Base-by-base conservation (phyloP, 2,113 vertebrate species). In the Gyps fulvus region DNA sequence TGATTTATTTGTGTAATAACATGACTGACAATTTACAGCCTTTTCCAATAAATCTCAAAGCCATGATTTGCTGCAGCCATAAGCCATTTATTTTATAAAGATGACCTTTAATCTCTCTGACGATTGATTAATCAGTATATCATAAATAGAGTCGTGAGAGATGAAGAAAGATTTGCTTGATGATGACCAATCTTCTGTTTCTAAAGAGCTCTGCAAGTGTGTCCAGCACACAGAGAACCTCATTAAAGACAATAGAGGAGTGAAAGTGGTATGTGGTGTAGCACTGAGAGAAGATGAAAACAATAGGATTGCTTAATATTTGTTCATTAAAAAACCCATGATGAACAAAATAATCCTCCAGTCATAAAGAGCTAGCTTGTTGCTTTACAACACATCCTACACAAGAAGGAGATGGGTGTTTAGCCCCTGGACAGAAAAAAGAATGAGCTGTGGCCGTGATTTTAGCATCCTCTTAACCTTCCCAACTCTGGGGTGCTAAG, bases 1-100 rank as follows among this genome's bases (percentile, higher is more conserved):
- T 97, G 98, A 98, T 98, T 98, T 98, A 98, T 98, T 96, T 89
- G 80, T 97, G 87, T 97, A 96, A 98, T 98, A 98, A 97, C 73
- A 96, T 92, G 83, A 97, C 93, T 97, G 95, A 96, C 96, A 97
- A 98, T 98, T 98, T 97, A 96, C 93, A 96, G 89, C 74, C 55
- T 83, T 95, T 98, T 93, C 94, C 90, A 98, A 96, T 98, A 98
- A 97, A 94, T 97, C 95, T 97, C 95, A 95, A 96, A 95, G 89
- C 93, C 71, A 80, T 96, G 97, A 98, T 98, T 98, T 98, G 95
- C 94, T 97, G 83, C 72, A 93, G 57, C 87, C 81, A 87, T 92
- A 93, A 96, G 77, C 89, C 83, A 95, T 98, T 96, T 97, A 84
- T 97, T 97, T 95, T 93, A 59, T 93, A 95, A 96, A 96, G 94